Percentiles rank a stretch among this genome's conserved stretches.
Evolutionary conservation across 2,888 invertebrate species (phyloP).

Genomic region (Xylota sylvarum): DNA sequence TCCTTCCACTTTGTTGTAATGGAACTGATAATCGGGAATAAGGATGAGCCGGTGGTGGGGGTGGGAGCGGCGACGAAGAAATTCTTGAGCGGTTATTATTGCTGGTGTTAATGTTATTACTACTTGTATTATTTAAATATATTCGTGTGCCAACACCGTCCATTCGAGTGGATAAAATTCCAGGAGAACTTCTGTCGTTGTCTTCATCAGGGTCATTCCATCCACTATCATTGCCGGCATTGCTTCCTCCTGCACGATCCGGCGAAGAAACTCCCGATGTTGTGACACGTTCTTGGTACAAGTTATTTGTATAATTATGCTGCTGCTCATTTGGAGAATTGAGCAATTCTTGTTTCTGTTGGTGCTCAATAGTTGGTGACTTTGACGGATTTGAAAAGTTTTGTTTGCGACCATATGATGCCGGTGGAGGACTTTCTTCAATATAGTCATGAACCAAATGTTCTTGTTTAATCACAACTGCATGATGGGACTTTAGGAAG

Average conservation of each 20-base stretch:
- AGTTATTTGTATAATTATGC: slow-evolving; percentile 52
- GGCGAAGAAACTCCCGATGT: slow-evolving; percentile 58
- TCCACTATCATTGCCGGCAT: slow-evolving; percentile 38
- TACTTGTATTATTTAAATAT: slow-evolving; percentile 46
- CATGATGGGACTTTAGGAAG: slow-evolving; percentile 51
- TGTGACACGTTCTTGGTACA: slow-evolving; percentile 59
- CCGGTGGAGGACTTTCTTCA: slow-evolving; percentile 59
- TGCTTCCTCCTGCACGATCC: slow-evolving; percentile 28
- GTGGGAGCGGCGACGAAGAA: slow-evolving; percentile 54
- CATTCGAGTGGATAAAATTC: slow-evolving; percentile 34
- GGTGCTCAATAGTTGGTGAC: slow-evolving; percentile 47
- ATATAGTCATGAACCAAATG: slow-evolving; percentile 60
- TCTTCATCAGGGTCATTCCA: slow-evolving; percentile 70
- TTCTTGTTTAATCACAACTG: slow-evolving; percentile 65
- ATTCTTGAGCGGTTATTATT: slow-evolving; percentile 52
- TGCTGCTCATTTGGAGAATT: slow-evolving; percentile 62
- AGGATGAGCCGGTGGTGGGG: slow-evolving; percentile 66
- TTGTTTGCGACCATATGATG: slow-evolving; percentile 53
- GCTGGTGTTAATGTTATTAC: slow-evolving; percentile 5
- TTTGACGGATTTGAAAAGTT: slow-evolving; percentile 55
- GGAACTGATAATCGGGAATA: slow-evolving; percentile 60
- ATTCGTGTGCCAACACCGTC: slow-evolving; percentile 40
- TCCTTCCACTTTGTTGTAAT: slow-evolving; percentile 51
- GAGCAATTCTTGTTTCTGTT: slow-evolving; percentile 58
- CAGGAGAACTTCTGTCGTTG: slow-evolving; percentile 63